These are phyloP conservation scores for Lymantria dispar DNA, from an alignment of 2,888 invertebrate genomes.

Conservation along the genomic window DNA sequence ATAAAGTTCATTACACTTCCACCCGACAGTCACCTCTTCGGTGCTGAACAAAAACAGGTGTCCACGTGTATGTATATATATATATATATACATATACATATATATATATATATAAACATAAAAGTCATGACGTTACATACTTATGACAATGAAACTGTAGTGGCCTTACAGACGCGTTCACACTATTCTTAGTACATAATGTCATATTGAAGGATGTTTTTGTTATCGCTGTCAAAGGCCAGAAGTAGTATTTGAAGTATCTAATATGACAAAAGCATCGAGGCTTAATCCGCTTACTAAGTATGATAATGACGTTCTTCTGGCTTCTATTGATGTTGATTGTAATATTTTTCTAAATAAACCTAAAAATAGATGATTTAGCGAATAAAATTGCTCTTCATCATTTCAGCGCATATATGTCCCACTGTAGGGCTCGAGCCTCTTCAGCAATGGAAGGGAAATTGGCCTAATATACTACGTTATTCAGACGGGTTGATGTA, in stretches of 20 bases:
- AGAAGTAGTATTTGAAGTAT: not conserved
- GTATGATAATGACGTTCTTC: too few relatives aligned
- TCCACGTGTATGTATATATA: not conserved
- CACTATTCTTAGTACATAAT: slow-evolving; percentile 18
- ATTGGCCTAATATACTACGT: too few relatives aligned
- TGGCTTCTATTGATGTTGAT: too few relatives aligned
- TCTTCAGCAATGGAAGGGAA: too few relatives aligned
- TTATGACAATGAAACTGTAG: slow-evolving; percentile 17
- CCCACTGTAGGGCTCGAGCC: too few relatives aligned
- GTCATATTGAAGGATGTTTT: slow-evolving; percentile 16
- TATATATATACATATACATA: slow-evolving; percentile 4
- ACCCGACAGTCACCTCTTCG: slow-evolving; percentile 28
- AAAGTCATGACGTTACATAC: too few relatives aligned
- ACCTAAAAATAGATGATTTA: too few relatives aligned
- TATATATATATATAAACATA: slow-evolving; percentile 5
- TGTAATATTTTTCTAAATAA: too few relatives aligned
- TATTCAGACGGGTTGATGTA: too few relatives aligned
- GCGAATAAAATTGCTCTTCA: too few relatives aligned
- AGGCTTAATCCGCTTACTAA: too few relatives aligned
- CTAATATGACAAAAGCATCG: not conserved
- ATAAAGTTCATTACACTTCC: slow-evolving; percentile 34
- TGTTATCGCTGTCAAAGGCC: slow-evolving; percentile 6
- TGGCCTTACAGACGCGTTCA: slow-evolving; percentile 13
- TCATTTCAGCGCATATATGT: too few relatives aligned
- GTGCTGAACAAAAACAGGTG: slow-evolving; percentile 13